Evolutionary conservation across 2,113 vertebrate species (phyloP).

Genomic region (Triplophysa rosa): DNA sequence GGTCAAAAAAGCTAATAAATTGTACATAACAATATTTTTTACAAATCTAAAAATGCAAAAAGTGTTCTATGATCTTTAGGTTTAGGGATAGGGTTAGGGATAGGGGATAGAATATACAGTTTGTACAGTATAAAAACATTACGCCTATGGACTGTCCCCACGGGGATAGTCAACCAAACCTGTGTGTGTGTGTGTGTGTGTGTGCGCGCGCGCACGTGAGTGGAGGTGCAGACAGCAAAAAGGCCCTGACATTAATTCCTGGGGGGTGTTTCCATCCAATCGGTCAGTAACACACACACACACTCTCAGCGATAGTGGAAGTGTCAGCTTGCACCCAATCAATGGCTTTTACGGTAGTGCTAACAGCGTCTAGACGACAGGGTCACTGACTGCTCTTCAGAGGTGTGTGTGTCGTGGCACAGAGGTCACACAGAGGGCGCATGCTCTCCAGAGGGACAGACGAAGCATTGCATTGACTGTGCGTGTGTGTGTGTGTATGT

Average conservation of each 20-base stretch:
- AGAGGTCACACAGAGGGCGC: conserved; percentile 48
- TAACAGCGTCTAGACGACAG: conserved; percentile 49
- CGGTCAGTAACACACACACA: background rate
- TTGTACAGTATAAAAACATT: no score
- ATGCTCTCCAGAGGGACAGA: conserved; percentile 40
- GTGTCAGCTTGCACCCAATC: conserved; percentile 52
- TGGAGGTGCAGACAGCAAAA: conserved; percentile 24
- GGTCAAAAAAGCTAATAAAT: no score
- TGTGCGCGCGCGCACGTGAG: background rate
- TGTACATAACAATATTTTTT: no score
- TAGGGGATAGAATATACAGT: no score
- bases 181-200: background rate
- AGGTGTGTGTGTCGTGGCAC: conserved; percentile 32
- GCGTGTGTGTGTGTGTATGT: background rate
- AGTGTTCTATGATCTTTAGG: no score
- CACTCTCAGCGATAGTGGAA: conserved; percentile 24
- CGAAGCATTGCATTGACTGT: conserved; percentile 39
- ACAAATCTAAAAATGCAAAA: no score
- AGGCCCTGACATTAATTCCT: conserved; percentile 28
- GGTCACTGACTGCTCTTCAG: conserved; percentile 51
- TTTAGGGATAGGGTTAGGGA: no score
- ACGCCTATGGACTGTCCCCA: no score
- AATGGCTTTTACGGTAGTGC: conserved; percentile 48
- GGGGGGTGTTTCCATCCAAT: background rate
- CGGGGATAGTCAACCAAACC: no score